A percentile compares a stretch with the other conserved stretches of the same genome.
These are phyloP conservation scores for Crotalus horridus DNA, from an alignment of 2,113 vertebrate genomes.

Conservation along the genomic window DNA sequence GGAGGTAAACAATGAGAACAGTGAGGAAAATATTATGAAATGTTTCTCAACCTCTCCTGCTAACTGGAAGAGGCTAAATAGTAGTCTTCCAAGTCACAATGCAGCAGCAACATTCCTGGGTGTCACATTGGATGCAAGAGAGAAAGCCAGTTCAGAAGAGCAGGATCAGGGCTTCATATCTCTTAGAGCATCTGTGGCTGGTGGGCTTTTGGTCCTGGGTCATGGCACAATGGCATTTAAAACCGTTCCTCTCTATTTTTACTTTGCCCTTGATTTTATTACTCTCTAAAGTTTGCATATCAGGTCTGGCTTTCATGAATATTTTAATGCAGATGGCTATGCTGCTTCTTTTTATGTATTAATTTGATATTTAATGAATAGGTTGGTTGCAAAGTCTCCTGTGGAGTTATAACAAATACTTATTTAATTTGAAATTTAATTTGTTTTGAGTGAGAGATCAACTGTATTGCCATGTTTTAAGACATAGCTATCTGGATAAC, in stretches of 20 bases:
- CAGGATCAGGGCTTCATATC: background rate
- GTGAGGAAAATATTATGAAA: background rate
- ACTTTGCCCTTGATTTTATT: too few relatives aligned
- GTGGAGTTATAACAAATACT: background rate
- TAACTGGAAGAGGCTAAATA: background rate
- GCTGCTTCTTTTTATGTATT: background rate
- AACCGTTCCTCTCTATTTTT: background rate
- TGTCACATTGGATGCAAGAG: background rate
- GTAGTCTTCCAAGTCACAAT: background rate
- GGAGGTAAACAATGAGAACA: background rate
- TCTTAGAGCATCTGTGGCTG: background rate
- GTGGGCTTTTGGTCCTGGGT: background rate
- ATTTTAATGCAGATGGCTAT: background rate
- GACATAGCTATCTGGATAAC: background rate
- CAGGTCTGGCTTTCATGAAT: background rate
- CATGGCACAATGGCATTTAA: background rate
- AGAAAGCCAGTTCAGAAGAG: background rate
- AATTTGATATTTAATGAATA: background rate
- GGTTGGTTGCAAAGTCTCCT: background rate
- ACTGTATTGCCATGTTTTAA: background rate
- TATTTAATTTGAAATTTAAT: background rate
- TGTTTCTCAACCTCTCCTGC: background rate
- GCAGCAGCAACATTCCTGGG: background rate
- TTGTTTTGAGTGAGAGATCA: background rate
- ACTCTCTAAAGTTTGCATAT: background rate